Conservation (phyloP, 2,888 invertebrate species). For the Camponotus fellah region DNA sequence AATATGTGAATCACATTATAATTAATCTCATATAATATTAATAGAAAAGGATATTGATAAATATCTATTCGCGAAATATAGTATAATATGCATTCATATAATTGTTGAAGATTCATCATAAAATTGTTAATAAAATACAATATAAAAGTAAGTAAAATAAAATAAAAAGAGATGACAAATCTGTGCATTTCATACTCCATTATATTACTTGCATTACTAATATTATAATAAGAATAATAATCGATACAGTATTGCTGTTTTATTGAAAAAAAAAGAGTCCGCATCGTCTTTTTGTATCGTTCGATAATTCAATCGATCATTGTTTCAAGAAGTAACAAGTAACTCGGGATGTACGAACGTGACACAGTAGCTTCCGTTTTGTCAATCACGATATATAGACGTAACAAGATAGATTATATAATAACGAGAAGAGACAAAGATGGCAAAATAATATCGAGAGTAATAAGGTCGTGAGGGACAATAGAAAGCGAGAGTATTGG, state of each 20-base stretch:
- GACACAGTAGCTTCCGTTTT: not conserved
- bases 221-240: not conserved
- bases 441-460: not conserved
- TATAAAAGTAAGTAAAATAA: not conserved
- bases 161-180: not conserved
- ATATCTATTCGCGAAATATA: not conserved
- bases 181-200: not conserved
- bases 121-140: not conserved
- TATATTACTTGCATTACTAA: not conserved
- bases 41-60: not conserved
- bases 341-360: not conserved
- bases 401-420: conserved; percentile 1
- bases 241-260: not conserved
- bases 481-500: not conserved
- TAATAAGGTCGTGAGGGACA: not conserved
- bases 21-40: not conserved
- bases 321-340: not conserved
- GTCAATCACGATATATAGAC: not conserved
- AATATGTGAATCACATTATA: not conserved
- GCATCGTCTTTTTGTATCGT: not conserved
- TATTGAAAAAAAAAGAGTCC: not conserved
- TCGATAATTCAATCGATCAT: not conserved
- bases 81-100: not conserved
- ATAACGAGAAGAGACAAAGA: not conserved
- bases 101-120: not conserved